Evolutionary conservation across 2,888 invertebrate species (phyloP).

Genomic region (Argyresthia albistria): DNA sequence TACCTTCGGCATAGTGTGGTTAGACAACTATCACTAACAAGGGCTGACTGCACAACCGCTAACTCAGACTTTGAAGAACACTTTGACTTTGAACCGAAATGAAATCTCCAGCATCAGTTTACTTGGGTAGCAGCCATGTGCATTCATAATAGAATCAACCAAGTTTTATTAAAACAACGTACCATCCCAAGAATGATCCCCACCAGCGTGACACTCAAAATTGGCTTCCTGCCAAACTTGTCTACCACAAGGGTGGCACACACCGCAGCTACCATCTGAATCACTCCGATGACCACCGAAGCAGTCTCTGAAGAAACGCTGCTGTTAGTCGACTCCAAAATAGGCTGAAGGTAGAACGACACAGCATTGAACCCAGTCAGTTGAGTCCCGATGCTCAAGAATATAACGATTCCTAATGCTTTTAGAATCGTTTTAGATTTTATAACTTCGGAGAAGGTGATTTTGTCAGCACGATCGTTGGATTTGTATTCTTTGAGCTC

Average conservation of each 20-base stretch:
- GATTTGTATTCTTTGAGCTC: slow-evolving; percentile 11
- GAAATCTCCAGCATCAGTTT: too few relatives aligned
- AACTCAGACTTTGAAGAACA: too few relatives aligned
- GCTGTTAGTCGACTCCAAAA: slow-evolving; percentile 37
- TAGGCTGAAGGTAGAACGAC: slow-evolving; percentile 37
- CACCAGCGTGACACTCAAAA: slow-evolving; percentile 20
- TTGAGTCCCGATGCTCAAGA: slow-evolving; percentile 21
- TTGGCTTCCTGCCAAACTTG: slow-evolving; percentile 26
- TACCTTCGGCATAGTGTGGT: too few relatives aligned
- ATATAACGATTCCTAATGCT: slow-evolving; percentile 17
- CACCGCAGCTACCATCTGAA: slow-evolving; percentile 34
- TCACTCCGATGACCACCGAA: slow-evolving; percentile 35
- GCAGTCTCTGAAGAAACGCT: slow-evolving; percentile 31
- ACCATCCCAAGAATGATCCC: slow-evolving; percentile 32
- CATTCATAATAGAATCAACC: too few relatives aligned
- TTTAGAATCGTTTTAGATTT: slow-evolving; percentile 24
- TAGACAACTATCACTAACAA: too few relatives aligned
- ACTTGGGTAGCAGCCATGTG: too few relatives aligned
- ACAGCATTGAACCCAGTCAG: slow-evolving; percentile 36
- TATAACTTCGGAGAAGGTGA: slow-evolving; percentile 14
- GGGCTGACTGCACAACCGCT: too few relatives aligned
- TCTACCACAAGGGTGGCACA: slow-evolving; percentile 28
- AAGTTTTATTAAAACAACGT: slow-evolving; percentile 8
- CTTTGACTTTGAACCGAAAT: too few relatives aligned
- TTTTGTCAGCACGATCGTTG: slow-evolving; percentile 10